phyloP scores from a whole-genome alignment of 2,888 invertebrate species.

The Gerosis bhagava region DNA sequence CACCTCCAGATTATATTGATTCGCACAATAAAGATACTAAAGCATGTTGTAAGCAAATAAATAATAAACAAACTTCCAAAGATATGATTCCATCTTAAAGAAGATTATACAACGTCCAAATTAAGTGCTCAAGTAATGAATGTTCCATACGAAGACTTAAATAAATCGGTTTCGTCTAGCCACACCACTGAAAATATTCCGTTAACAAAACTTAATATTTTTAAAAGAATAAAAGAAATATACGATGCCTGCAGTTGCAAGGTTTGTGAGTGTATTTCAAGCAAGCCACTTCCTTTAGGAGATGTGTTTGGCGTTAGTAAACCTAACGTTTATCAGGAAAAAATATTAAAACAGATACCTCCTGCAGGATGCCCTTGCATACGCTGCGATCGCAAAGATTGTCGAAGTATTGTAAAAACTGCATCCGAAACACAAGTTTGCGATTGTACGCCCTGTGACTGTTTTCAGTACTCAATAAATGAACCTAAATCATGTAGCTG shows the following conservation, averaged over 20 bases:
- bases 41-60: slow-evolving; percentile 16
- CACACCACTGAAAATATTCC: slow-evolving; percentile 22
- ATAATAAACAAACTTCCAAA: too few species aligned
- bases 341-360: slow-evolving; percentile 21
- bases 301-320: slow-evolving; percentile 44
- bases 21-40: too few species aligned
- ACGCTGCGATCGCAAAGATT: slow-evolving; percentile 38
- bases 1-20: too few species aligned
- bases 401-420: slow-evolving; percentile 34
- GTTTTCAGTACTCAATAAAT: slow-evolving; percentile 36
- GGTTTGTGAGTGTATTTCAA: slow-evolving; percentile 58
- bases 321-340: slow-evolving; percentile 44
- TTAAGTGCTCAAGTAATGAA: slow-evolving; percentile 55
- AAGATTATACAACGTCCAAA: slow-evolving; percentile 38
- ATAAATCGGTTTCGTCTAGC: slow-evolving; percentile 30
- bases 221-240: slow-evolving; percentile 54
- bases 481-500: slow-evolving; percentile 42
- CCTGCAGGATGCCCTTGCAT: slow-evolving; percentile 38
- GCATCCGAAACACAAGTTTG: slow-evolving; percentile 32
- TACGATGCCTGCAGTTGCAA: slow-evolving; percentile 65
- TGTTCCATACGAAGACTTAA: slow-evolving; percentile 43
- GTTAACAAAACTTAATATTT: slow-evolving; percentile 44
- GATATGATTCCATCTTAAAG: slow-evolving; percentile 28
- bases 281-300: slow-evolving; percentile 17
- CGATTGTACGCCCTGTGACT: slow-evolving; percentile 46